Base-by-base conservation (phyloP, 2,113 vertebrate genomes). In the Ondatra zibethicus region DNA sequence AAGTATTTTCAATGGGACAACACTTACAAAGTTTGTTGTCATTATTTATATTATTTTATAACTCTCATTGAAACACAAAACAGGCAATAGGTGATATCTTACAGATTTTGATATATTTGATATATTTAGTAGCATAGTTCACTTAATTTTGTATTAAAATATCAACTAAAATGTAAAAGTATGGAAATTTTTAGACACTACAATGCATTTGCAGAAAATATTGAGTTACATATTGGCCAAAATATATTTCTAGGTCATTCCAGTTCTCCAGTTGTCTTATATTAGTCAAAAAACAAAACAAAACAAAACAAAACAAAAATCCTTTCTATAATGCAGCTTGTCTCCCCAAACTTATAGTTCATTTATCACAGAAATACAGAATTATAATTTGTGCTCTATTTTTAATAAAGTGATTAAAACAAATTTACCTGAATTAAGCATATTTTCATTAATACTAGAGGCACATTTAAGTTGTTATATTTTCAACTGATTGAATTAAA, bases 241-340 rank as follows among this genome's bases (percentile, higher is more conserved):
- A 81, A 52, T 9, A 2, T 55, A 63, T 63, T 45, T 1, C 23
- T 92, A 58, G 27, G 42, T 72, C 25, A 76, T 92, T 88, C 25
- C 16, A 14, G 42, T 19, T 82, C n/a, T 6, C 68, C 1, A 33
- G 9, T 52, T 93, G 93, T 66, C n/a, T 65, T 50, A 93, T 45
- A 84, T 47, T 7, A 85, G 72, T 66, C 45, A 47, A 47, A 72
- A 52, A 96, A 96, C n/a, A n/a, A n/a, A n/a, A n/a, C n/a, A 86
- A 58, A 58, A 58, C 17, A 58, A 55, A 55, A 17, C 16, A 19
- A 58, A 3, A 58, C 5, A 58, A 58, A 58, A 45, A 82, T 47
- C 23, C 23, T 89, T 92, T 47, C 39, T n/a, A 52, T 9, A 65
- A 84, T 63, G 36, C 33, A 23, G 68, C 80, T 76, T 73, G 86